A percentile compares a stretch with the other conserved stretches of the same genome.
phyloP scores from a whole-genome alignment of 64 coral and sea anemone species.

The Stylophora pistillata region DNA sequence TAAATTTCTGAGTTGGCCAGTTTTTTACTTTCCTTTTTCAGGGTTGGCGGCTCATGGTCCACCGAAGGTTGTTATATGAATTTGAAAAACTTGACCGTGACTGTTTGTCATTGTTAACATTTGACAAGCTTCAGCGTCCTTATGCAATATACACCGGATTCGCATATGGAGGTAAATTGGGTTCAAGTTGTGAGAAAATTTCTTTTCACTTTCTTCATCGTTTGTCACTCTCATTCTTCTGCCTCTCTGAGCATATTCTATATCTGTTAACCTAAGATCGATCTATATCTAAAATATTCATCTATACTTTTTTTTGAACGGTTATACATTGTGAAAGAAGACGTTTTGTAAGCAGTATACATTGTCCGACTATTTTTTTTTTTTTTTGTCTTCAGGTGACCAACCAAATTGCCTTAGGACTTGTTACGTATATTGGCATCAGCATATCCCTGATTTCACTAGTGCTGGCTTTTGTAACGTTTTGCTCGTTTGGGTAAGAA shows the following conservation, averaged over 20 bases:
- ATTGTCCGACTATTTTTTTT: background rate
- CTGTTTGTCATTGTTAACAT: slow-evolving; percentile 85
- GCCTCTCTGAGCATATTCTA: no score
- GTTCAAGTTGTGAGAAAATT: no score
- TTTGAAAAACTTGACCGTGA: slow-evolving; percentile 50
- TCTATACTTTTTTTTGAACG: no score
- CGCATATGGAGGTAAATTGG: background rate
- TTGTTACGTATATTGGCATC: slow-evolving; percentile 75
- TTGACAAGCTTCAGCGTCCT: slow-evolving; percentile 93
- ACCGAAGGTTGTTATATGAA: slow-evolving; percentile 61
- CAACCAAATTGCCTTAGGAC: slow-evolving; percentile 58
- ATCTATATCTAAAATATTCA: no score
- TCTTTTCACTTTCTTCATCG: no score
- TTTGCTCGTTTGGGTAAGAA: slow-evolving; percentile 78
- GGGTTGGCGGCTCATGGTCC: slow-evolving; percentile 72
- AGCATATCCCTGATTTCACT: slow-evolving; percentile 75
- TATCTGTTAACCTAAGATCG: no score
- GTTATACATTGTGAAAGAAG: background rate
- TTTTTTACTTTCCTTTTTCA: background rate
- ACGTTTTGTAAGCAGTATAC: background rate
- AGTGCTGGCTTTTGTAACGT: slow-evolving; percentile 72
- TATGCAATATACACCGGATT: slow-evolving; percentile 64
- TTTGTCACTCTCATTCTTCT: no score
- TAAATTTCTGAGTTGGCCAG: background rate
- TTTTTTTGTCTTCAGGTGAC: slow-evolving; percentile 21